These are phyloP conservation scores for Chionis minor DNA, from an alignment of 2,113 vertebrate genomes.

Conservation along the genomic window DNA sequence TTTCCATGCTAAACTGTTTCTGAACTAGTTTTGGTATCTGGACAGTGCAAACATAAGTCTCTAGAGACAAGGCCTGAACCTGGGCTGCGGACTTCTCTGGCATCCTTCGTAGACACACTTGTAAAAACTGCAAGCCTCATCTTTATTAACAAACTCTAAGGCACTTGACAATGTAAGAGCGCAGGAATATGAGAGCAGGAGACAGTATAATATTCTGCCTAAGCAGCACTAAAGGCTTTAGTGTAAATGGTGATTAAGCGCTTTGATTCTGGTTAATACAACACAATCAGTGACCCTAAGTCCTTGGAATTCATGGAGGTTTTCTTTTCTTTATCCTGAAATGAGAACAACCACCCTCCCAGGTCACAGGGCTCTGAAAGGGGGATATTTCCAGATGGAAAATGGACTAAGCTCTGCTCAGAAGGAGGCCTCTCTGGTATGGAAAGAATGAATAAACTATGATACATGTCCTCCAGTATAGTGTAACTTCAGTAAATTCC, in stretches of 20 bases:
- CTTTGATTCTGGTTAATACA: slow-evolving; percentile 13
- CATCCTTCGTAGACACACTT: neutral
- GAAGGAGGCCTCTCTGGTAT: neutral
- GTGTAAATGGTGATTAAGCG: neutral
- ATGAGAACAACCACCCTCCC: neutral
- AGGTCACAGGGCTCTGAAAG: neutral
- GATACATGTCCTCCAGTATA: neutral
- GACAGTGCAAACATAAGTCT: neutral
- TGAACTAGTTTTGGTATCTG: neutral
- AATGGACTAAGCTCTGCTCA: neutral
- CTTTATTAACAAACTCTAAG: neutral
- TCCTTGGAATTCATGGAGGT: slow-evolving; percentile 8
- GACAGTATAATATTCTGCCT: neutral
- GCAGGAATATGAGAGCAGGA: neutral
- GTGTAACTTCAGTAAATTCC: slow-evolving; percentile 25
- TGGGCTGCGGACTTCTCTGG: neutral
- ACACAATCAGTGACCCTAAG: neutral
- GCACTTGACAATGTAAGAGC: neutral
- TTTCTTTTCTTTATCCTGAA: neutral
- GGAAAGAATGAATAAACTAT: slow-evolving; percentile 42
- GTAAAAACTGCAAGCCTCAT: neutral
- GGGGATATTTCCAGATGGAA: slow-evolving; percentile 6
- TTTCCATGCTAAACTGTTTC: neutral
- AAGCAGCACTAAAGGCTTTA: neutral
- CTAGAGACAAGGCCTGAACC: neutral